phyloP scores from a whole-genome alignment of 2,113 vertebrate species.

The Turdus rufiventris region DNA sequence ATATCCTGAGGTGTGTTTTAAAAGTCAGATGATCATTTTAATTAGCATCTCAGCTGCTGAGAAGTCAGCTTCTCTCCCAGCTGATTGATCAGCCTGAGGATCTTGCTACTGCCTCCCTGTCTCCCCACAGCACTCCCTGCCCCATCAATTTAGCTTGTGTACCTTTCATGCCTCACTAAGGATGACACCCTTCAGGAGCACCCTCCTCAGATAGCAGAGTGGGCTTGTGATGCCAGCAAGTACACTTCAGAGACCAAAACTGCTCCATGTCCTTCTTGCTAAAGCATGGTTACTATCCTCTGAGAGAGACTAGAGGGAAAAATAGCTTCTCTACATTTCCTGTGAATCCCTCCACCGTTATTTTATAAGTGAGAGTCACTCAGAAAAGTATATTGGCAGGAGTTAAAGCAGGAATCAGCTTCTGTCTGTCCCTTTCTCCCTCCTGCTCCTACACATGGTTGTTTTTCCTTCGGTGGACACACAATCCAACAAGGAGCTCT shows the following conservation, averaged over 20 bases:
- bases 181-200: not conserved
- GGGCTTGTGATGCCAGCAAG: not conserved
- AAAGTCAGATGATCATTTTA: not conserved
- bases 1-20: not conserved
- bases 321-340: not conserved
- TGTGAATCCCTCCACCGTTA: not conserved
- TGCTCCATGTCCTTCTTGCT: not conserved
- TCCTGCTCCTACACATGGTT: not conserved
- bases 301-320: not conserved
- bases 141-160: not conserved
- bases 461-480: not conserved
- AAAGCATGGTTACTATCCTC: not conserved
- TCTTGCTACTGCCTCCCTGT: not conserved
- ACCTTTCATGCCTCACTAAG: accelerated
- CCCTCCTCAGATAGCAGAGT: not conserved
- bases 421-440: not conserved
- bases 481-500: not conserved
- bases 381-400: not conserved
- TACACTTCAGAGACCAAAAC: not conserved
- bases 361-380: not conserved
- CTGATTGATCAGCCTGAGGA: not conserved
- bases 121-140: not conserved
- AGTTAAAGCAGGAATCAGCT: not conserved
- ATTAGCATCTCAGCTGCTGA: not conserved
- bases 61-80: not conserved